Evolutionary conservation across 2,797 vertebrate genomes (phyloP).

Genomic region (Catostomus latipinnis): DNA sequence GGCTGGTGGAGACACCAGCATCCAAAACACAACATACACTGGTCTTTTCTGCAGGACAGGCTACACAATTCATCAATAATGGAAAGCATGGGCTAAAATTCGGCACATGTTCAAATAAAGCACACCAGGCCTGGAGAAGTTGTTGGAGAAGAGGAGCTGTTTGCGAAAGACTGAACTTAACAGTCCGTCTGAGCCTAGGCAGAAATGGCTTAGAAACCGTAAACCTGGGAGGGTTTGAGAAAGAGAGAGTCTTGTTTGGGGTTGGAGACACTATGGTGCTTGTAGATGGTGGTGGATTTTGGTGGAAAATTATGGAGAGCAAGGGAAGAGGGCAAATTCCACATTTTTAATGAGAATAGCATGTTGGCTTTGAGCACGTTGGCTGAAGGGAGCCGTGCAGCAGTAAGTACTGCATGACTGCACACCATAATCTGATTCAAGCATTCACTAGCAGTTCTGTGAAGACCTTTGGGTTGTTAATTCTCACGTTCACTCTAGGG

Average conservation of each 20-base stretch:
- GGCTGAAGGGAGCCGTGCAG: slow-evolving; percentile 67
- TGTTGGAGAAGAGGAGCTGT: slow-evolving; percentile 20
- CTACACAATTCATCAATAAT: slow-evolving; percentile 24
- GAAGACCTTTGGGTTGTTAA: slow-evolving; percentile 60
- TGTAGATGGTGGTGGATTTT: slow-evolving; percentile 71
- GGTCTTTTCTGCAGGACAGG: too few relatives aligned
- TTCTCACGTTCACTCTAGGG: slow-evolving; percentile 45
- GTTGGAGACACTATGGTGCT: slow-evolving; percentile 66
- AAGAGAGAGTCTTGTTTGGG: slow-evolving; percentile 63
- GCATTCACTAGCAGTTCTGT: slow-evolving; percentile 38
- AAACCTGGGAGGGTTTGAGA: slow-evolving; percentile 66
- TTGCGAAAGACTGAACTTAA: slow-evolving; percentile 58
- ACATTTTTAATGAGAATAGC: slow-evolving; percentile 75
- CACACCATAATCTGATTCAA: slow-evolving; percentile 58
- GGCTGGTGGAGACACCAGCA: too few relatives aligned
- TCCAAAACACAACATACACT: too few relatives aligned
- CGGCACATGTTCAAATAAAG: slow-evolving; percentile 54
- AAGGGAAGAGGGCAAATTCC: slow-evolving; percentile 58
- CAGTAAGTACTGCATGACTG: slow-evolving; percentile 58
- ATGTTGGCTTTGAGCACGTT: slow-evolving; percentile 85
- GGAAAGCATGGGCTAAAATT: background rate
- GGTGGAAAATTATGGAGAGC: slow-evolving; percentile 59
- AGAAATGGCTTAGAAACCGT: slow-evolving; percentile 46
- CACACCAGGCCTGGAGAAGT: slow-evolving; percentile 53
- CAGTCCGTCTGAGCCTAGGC: slow-evolving; percentile 48